Evolutionary conservation across 2,113 vertebrate species (phyloP).

Genomic region (Alethe diademata): DNA sequence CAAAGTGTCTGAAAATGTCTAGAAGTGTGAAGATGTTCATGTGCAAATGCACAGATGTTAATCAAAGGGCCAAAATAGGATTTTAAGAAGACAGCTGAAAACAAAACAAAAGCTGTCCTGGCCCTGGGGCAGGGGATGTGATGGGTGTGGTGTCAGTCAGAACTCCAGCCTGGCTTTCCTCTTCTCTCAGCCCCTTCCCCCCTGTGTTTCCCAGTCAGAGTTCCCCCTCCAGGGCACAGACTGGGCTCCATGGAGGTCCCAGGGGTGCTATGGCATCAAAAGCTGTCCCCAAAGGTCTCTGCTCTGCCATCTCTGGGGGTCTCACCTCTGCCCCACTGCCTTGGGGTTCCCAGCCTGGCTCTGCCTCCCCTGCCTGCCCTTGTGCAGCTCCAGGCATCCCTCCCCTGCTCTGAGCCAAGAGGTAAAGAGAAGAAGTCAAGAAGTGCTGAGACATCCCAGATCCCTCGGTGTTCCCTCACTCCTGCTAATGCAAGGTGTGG

Average conservation of each 20-base stretch:
- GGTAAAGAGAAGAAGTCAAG: background rate
- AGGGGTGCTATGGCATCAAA: accelerated
- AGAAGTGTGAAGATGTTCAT: accelerated
- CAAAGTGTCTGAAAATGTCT: background rate
- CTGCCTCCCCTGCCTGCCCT: background rate
- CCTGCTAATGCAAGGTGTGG: background rate
- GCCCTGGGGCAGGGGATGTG: background rate
- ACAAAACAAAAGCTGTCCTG: background rate
- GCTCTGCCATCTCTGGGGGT: background rate
- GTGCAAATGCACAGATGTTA: background rate
- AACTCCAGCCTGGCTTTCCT: background rate
- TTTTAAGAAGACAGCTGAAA: background rate
- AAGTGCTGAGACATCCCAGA: background rate
- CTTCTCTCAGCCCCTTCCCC: background rate
- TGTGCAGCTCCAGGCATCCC: background rate
- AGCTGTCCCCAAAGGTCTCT: background rate
- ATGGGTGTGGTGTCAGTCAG: background rate
- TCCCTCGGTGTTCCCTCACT: background rate
- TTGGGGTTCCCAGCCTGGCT: background rate
- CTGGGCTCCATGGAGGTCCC: background rate
- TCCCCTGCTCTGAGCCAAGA: background rate
- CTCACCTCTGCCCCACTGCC: background rate
- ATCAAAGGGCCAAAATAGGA: background rate
- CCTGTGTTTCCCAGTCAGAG: background rate
- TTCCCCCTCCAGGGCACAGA: background rate